Conservation (phyloP, 1,140 invertebrate species). For the Drosophila simulans region DNA sequence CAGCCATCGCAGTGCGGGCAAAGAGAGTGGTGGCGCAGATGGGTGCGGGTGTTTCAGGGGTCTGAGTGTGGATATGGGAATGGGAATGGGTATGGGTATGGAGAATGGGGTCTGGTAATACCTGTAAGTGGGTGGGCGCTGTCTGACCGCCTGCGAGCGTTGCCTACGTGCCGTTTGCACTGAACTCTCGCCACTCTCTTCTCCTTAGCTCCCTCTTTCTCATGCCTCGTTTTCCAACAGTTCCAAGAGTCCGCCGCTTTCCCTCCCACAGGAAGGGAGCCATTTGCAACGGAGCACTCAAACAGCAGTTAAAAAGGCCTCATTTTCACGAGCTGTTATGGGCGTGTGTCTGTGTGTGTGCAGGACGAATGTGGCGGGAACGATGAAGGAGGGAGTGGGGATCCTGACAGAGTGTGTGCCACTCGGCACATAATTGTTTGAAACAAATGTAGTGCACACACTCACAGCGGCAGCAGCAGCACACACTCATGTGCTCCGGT, state of each 20-base stretch:
- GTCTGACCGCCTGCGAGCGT: slow-evolving; percentile 46
- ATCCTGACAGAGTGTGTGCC: slow-evolving; percentile 28
- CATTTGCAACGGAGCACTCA: slow-evolving; percentile 77
- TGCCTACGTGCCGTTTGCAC: slow-evolving; percentile 68
- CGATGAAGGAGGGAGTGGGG: background rate
- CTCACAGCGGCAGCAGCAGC: slow-evolving; percentile 29
- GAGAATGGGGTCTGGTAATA: background rate
- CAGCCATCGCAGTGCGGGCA: slow-evolving; percentile 47
- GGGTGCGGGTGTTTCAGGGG: background rate
- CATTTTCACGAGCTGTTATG: slow-evolving; percentile 73
- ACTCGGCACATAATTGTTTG: slow-evolving; percentile 79
- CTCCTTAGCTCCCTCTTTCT: background rate
- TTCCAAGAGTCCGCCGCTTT: background rate
- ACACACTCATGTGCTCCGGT: slow-evolving; percentile 18
- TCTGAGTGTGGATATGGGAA: background rate
- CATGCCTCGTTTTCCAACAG: background rate
- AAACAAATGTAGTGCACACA: slow-evolving; percentile 75
- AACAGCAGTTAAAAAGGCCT: slow-evolving; percentile 81
- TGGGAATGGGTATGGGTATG: background rate
- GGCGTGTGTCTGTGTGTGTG: slow-evolving; percentile 20
- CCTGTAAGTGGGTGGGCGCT: slow-evolving; percentile 8
- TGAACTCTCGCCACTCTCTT: slow-evolving; percentile 27
- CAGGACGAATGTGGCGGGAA: background rate
- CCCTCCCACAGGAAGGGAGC: slow-evolving; percentile 19
- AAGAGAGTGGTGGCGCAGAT: background rate